These are phyloP conservation scores for Hyla sarda DNA, from an alignment of 2,113 vertebrate species.

Conservation along the genomic window DNA sequence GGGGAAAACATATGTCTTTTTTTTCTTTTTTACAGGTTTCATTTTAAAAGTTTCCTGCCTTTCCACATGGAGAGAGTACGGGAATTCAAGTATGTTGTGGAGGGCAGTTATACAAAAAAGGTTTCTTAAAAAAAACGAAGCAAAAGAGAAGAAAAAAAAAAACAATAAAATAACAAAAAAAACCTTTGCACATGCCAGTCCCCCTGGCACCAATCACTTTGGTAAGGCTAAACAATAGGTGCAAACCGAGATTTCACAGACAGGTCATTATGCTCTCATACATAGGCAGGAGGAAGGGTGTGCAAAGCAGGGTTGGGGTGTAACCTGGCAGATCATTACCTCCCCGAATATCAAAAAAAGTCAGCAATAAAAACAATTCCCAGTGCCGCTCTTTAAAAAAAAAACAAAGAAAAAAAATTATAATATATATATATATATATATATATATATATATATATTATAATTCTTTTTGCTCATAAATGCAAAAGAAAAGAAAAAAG, in stretches of 20 bases:
- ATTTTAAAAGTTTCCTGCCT: constrained; percentile 78
- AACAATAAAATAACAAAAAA: not conserved
- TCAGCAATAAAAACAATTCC: not conserved
- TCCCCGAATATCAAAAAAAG: not conserved
- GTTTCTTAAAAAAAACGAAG: constrained; percentile 56
- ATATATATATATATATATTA: too few species aligned
- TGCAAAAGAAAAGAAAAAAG: not conserved
- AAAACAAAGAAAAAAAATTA: too few species aligned
- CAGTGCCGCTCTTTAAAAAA: constrained; percentile 1
- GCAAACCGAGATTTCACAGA: constrained; percentile 65
- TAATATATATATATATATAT: too few species aligned
- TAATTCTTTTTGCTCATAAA: not conserved
- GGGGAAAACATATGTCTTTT: constrained; percentile 55
- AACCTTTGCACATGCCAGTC: constrained; percentile 62
- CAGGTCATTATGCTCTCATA: not conserved
- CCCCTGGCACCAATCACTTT: constrained; percentile 75
- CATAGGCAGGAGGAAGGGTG: not conserved
- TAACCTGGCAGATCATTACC: constrained; percentile 10
- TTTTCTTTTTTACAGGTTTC: constrained; percentile 66
- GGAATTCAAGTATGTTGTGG: constrained; percentile 76
- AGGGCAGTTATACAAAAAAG: constrained; percentile 78
- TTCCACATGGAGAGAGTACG: constrained; percentile 76
- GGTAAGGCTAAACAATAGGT: constrained; percentile 79
- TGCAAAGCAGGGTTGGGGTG: not conserved
- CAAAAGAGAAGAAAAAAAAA: not conserved